A percentile compares a stretch with the other conserved stretches of the same genome.
phyloP scores from a whole-genome alignment of 2,888 invertebrate genomes.

The Melitaea athalia region DNA sequence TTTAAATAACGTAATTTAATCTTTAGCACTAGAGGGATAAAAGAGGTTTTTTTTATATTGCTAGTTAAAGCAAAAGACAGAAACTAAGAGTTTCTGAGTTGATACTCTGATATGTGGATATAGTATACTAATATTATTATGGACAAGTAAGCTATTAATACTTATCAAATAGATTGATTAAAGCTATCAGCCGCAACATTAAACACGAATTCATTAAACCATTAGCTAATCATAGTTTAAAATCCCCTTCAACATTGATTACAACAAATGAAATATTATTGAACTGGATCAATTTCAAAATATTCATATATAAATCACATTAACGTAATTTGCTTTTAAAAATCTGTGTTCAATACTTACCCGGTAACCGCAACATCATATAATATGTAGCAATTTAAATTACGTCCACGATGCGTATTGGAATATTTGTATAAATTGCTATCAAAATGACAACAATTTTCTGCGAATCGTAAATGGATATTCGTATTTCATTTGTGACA shows the following conservation, averaged over 20 bases:
- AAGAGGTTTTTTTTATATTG: too few species aligned
- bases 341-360: slow-evolving; percentile 13
- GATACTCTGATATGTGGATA: too few species aligned
- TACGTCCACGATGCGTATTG: slow-evolving; percentile 11
- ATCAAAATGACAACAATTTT: neutral
- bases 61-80: too few species aligned
- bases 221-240: neutral
- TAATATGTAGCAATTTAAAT: slow-evolving; percentile 14
- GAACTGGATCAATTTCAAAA: slow-evolving; percentile 18
- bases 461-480: neutral
- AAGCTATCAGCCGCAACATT: too few species aligned
- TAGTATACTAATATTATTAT: too few species aligned
- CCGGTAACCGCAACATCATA: slow-evolving; percentile 22
- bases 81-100: too few species aligned
- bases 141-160: too few species aligned
- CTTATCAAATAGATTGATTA: too few species aligned
- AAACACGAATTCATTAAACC: too few species aligned
- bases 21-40: too few species aligned
- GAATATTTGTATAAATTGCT: slow-evolving; percentile 9
- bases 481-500: neutral
- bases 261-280: neutral
- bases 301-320: slow-evolving; percentile 16
- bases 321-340: slow-evolving; percentile 6
- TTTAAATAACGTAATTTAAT: too few species aligned
- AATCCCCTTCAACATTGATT: neutral